Conservation (phyloP, 2,113 vertebrate genomes). For the Daphoenositta chrysoptera region DNA sequence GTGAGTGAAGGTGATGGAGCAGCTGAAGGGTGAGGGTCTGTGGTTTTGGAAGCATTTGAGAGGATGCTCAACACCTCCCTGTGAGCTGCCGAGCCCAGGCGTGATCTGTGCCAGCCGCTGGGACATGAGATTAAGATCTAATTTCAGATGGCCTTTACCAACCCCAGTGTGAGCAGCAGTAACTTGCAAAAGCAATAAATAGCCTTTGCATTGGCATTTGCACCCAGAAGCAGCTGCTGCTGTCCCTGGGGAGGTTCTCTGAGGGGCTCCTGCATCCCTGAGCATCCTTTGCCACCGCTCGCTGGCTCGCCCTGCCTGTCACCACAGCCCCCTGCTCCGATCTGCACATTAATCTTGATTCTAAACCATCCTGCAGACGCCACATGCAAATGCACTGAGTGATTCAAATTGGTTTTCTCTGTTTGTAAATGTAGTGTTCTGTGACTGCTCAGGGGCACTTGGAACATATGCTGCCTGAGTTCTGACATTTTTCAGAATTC, state of each 20-base stretch:
- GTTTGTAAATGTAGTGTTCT: constrained; percentile 36
- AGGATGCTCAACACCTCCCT: accelerated
- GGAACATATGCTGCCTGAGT: constrained; percentile 18
- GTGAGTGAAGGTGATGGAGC: not conserved
- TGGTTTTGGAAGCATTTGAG: not conserved
- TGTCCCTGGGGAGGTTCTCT: not conserved
- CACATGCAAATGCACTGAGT: constrained; percentile 22
- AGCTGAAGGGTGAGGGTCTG: not conserved
- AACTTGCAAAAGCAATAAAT: not conserved
- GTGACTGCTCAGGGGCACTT: constrained; percentile 25
- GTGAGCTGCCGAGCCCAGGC: not conserved
- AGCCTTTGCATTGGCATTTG: not conserved
- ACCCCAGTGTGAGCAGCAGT: not conserved
- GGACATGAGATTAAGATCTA: not conserved
- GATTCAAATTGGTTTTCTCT: constrained; percentile 42
- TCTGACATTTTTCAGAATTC: constrained; percentile 13
- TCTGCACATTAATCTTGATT: constrained; percentile 53
- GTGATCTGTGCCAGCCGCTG: not conserved
- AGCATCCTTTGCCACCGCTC: not conserved
- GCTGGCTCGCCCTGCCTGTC: not conserved
- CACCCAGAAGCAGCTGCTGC: not conserved
- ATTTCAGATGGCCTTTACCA: not conserved
- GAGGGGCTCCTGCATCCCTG: not conserved
- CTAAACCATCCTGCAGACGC: not conserved
- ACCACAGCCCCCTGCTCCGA: not conserved